Conservation (phyloP, 2,888 invertebrate species). For the Torymus texanus region DNA sequence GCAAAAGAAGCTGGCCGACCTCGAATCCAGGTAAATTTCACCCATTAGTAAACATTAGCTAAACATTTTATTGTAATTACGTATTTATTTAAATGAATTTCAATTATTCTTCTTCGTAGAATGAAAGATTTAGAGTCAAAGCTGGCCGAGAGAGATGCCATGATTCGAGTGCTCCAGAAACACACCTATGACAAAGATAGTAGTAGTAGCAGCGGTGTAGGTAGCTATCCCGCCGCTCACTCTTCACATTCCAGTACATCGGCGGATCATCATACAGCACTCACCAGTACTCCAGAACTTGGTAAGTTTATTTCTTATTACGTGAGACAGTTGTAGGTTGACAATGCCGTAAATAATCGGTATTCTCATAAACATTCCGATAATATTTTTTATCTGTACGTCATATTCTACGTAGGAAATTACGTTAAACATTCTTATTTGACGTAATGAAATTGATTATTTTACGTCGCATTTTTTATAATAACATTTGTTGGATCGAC, state of each 20-base stretch:
- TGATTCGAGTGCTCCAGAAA: constrained; percentile 91
- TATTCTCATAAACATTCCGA: too few relatives aligned
- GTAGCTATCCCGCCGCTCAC: constrained; percentile 76
- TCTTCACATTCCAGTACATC: constrained; percentile 74
- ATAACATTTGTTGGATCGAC: too few relatives aligned
- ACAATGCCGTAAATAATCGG: too few relatives aligned
- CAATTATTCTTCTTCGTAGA: constrained; percentile 71
- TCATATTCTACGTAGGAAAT: too few relatives aligned
- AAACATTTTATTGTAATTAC: constrained; percentile 20
- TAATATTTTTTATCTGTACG: too few relatives aligned
- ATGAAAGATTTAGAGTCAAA: constrained; percentile 91
- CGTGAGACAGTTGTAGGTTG: not conserved
- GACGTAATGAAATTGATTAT: too few relatives aligned
- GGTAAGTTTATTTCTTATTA: constrained; percentile 60
- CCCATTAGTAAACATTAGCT: not conserved
- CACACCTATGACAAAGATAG: constrained; percentile 85
- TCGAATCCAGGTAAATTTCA: constrained; percentile 84
- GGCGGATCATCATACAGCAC: constrained; percentile 70
- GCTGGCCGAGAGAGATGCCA: constrained; percentile 91
- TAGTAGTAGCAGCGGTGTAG: constrained; percentile 76
- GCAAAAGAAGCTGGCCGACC: constrained; percentile 89
- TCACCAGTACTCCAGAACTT: constrained; percentile 71
- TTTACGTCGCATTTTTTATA: too few relatives aligned
- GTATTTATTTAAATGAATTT: not conserved
- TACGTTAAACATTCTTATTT: too few relatives aligned